Percentiles rank a stretch among this genome's conserved stretches.
These are phyloP conservation scores for Marmota monax DNA, from an alignment of 2,113 vertebrate genomes.

Conservation along the genomic window DNA sequence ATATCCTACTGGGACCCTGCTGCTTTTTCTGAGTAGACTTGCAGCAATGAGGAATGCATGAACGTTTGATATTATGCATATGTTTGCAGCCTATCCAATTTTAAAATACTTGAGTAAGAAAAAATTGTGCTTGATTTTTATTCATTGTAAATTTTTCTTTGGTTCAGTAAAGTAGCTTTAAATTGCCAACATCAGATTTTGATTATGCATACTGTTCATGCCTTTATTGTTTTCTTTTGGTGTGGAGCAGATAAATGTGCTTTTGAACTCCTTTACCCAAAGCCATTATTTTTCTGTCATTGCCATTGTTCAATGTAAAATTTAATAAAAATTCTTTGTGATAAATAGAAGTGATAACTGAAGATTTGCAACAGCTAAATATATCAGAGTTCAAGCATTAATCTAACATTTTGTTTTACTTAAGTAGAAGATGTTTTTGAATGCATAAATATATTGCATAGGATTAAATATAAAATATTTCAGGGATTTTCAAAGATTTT, in stretches of 20 bases:
- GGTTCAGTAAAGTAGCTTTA: not conserved
- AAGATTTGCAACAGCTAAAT: not conserved
- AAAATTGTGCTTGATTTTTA: not conserved
- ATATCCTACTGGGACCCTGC: constrained; percentile 50
- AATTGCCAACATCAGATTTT: constrained; percentile 27
- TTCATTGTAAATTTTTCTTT: constrained; percentile 64
- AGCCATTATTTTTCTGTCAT: not conserved
- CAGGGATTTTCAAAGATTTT: not conserved
- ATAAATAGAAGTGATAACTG: not conserved
- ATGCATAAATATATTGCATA: not conserved
- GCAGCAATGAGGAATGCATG: constrained; percentile 41
- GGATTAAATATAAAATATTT: not conserved
- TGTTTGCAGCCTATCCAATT: constrained; percentile 50
- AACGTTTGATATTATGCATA: constrained; percentile 70
- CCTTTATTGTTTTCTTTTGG: constrained; percentile 50
- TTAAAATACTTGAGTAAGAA: constrained; percentile 67
- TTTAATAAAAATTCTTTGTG: constrained; percentile 24
- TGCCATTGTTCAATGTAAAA: constrained; percentile 10
- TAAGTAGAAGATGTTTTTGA: not conserved
- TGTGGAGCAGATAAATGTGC: not conserved
- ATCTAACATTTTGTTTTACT: not conserved
- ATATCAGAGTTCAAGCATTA: not conserved
- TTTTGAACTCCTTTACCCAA: constrained; percentile 44
- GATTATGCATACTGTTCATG: not conserved
- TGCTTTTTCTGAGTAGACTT: constrained; percentile 65